Evolutionary conservation across 2,113 vertebrate species (phyloP).

Genomic region (Tor tambroides): DNA sequence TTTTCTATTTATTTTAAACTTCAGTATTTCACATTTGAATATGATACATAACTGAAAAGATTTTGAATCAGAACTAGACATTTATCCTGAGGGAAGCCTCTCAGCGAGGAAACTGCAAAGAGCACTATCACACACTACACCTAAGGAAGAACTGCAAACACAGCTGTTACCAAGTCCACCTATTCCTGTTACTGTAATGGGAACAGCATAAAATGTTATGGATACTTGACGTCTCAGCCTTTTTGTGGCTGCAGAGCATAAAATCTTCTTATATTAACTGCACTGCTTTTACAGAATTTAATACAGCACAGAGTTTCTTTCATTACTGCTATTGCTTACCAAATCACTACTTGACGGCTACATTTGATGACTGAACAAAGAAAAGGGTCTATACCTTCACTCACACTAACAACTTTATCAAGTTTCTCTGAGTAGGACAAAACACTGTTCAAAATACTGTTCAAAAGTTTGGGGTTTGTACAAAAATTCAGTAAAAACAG

Average conservation of each 20-base stretch:
- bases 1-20: neutral
- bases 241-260: neutral
- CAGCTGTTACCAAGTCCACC: neutral
- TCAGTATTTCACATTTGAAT: neutral
- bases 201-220: neutral
- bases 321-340: neutral
- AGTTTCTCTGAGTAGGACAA: neutral
- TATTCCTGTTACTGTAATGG: neutral
- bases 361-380: neutral
- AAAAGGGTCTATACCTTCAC: neutral
- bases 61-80: neutral
- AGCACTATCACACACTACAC: neutral
- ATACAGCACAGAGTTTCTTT: neutral
- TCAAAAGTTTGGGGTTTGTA: neutral
- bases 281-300: constrained; percentile 21
- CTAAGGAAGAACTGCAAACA: constrained; percentile 13
- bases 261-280: neutral
- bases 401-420: neutral
- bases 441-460: neutral
- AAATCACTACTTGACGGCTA: neutral
- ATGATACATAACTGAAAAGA: neutral
- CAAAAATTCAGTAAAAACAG: neutral
- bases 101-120: neutral
- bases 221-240: neutral
- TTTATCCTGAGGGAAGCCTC: constrained; percentile 1